phyloP scores from a whole-genome alignment of 2,797 vertebrate genomes.

The Chaetophractus vellerosus region DNA sequence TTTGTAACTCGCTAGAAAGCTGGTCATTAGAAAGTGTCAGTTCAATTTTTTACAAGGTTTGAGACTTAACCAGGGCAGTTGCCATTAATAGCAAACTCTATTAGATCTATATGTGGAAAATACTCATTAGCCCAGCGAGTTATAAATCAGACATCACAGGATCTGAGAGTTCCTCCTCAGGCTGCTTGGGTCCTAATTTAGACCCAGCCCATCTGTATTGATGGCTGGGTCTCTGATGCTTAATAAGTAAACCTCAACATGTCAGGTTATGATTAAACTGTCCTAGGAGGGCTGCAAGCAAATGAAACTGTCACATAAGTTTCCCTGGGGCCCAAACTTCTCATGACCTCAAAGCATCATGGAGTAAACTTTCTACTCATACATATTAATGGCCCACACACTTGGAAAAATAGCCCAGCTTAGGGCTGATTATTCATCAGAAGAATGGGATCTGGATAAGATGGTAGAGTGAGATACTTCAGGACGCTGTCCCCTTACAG shows the following conservation, averaged over 20 bases:
- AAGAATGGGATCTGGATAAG: background rate
- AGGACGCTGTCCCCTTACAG: no score
- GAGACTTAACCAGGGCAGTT: constrained; percentile 83
- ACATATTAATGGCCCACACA: constrained; percentile 78
- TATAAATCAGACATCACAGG: constrained; percentile 70
- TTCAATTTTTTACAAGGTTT: constrained; percentile 85
- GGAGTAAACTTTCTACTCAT: constrained; percentile 82
- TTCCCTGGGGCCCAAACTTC: constrained; percentile 81
- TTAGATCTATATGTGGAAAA: constrained; percentile 82
- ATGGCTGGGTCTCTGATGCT: constrained; percentile 22
- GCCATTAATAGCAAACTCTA: constrained; percentile 79
- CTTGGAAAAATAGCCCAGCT: constrained; percentile 74
- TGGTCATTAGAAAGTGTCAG: constrained; percentile 86
- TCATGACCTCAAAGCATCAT: constrained; percentile 74
- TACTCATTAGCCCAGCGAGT: constrained; percentile 66
- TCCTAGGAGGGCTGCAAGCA: constrained; percentile 77
- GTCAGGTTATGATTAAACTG: constrained; percentile 71
- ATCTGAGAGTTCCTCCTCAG: background rate
- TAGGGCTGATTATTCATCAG: constrained; percentile 56
- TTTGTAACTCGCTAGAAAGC: constrained; percentile 84
- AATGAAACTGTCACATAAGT: constrained; percentile 80
- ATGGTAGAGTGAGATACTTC: no score
- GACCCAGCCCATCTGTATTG: constrained; percentile 66
- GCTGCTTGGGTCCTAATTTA: constrained; percentile 73
- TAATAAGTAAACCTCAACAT: constrained; percentile 67